Evolutionary conservation across 2,113 vertebrate species (phyloP).

Genomic region (Plectropomus leopardus): DNA sequence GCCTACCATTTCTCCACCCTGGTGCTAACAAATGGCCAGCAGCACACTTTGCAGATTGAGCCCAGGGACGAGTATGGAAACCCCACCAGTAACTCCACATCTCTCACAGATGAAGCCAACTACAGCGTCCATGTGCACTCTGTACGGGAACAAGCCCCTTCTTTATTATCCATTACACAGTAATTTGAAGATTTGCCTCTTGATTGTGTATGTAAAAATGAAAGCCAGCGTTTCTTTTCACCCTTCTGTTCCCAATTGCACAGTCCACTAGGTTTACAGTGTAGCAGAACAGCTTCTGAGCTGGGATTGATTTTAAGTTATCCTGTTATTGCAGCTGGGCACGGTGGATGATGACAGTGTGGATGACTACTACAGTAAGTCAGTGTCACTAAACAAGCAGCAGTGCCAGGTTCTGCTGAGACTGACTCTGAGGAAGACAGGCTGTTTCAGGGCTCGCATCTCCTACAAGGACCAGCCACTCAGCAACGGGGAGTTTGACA

Average conservation of each 20-base stretch:
- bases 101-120: slow-evolving; percentile 92
- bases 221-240: not conserved
- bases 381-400: slow-evolving; percentile 91
- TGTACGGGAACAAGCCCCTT: slow-evolving; percentile 69
- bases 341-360: slow-evolving; percentile 90
- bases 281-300: not conserved
- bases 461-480: slow-evolving; percentile 95
- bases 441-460: slow-evolving; percentile 94
- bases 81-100: slow-evolving; percentile 94
- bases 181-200: slow-evolving; percentile 1
- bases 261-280: not conserved
- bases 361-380: slow-evolving; percentile 90
- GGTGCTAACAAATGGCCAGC: slow-evolving; percentile 93
- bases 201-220: slow-evolving; percentile 14
- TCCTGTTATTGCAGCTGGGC: slow-evolving; percentile 87
- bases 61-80: slow-evolving; percentile 98
- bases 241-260: slow-evolving; percentile 17
- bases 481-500: slow-evolving; percentile 97
- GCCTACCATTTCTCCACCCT: slow-evolving; percentile 97
- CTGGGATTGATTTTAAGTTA: slow-evolving; percentile 21
- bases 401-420: slow-evolving; percentile 92
- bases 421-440: slow-evolving; percentile 90
- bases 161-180: not conserved
- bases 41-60: slow-evolving; percentile 95
- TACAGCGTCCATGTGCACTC: slow-evolving; percentile 88